A percentile compares a stretch with the other conserved stretches of the same genome.
phyloP scores from a whole-genome alignment of 1,140 invertebrate genomes.

The Mycetomoellerius zeteki region DNA sequence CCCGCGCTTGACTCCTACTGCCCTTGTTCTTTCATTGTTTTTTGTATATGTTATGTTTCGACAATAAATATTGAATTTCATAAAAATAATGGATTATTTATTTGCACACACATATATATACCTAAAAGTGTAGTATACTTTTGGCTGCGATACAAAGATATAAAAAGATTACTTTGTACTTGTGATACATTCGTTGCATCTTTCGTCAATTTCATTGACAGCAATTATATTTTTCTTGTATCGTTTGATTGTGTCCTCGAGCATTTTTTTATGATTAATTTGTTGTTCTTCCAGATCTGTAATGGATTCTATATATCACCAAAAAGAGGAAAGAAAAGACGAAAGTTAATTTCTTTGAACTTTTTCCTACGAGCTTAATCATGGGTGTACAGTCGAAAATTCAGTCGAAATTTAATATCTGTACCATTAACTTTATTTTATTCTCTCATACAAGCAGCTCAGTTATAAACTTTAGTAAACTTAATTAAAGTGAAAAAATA shows the following conservation, averaged over 20 bases:
- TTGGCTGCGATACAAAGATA: neutral
- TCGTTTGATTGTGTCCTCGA: neutral
- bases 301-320: neutral
- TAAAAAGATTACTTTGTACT: constrained; percentile 19
- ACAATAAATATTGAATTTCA: too few relatives aligned
- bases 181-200: constrained; percentile 12
- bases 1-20: too few relatives aligned
- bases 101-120: too few relatives aligned
- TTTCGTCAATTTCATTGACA: constrained; percentile 21
- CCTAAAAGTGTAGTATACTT: neutral
- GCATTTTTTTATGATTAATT: neutral
- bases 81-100: too few relatives aligned
- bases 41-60: too few relatives aligned
- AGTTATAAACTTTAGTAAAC: too few relatives aligned
- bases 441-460: too few relatives aligned
- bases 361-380: neutral
- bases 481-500: too few relatives aligned
- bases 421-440: too few relatives aligned
- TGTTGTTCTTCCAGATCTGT: constrained; percentile 1
- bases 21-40: too few relatives aligned
- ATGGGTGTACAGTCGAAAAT: too few relatives aligned
- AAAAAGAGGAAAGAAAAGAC: neutral
- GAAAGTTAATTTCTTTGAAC: neutral
- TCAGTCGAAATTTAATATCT: too few relatives aligned
- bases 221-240: neutral